Evolutionary conservation across 2,888 invertebrate species (phyloP), one percentile per base, ranked within the genome.

Genomic region (Xanthorhoe spadicearia): DNA sequence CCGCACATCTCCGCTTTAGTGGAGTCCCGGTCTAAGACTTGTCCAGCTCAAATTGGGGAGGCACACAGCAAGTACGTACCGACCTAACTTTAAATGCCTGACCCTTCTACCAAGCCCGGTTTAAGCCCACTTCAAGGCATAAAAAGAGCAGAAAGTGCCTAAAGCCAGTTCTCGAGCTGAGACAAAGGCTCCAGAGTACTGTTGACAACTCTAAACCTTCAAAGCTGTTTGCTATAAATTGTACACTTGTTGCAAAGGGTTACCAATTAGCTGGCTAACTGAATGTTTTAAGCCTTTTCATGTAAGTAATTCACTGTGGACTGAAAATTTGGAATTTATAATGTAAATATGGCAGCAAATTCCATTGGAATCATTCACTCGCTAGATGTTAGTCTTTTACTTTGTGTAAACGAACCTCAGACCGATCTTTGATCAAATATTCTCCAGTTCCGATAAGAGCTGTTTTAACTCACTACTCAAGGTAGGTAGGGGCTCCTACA

Each of bases 171-270:
- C 58, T 56, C 60, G 52, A 56, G 51, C 55, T 18, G 59, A 51
- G 61, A 64, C 67, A 68, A 61, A 61, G 68, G 61, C 19, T 46
- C 49, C 64, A 28, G 35, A 64, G 64, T 23, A 35, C 60, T 64
- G 54, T 35, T 55, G 46, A 43, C 64, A 59, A 32, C 49, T 51
- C 46, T 23, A 43, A 48, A 48, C 4, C 48, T 28, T 54, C 18
- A 23, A 15, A 43, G 57, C 60, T 23, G 60, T 48, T 61, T 38
- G 49, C 53, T 17, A 57, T 43, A 43, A 66, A 66, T 61, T 61
- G 28, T 53, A 53, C 57, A 49, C 66, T 66, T 66, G 58, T 43
- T 54, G 35, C 51, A 48, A 56, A 56, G 46, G 64, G 64, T 63
- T 52, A 56, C 32, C 51, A 64, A 60, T 64, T 60, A 23, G 32